Conservation (phyloP, 2,797 vertebrate genomes). For the Scolopax bukidnonensis region DNA sequence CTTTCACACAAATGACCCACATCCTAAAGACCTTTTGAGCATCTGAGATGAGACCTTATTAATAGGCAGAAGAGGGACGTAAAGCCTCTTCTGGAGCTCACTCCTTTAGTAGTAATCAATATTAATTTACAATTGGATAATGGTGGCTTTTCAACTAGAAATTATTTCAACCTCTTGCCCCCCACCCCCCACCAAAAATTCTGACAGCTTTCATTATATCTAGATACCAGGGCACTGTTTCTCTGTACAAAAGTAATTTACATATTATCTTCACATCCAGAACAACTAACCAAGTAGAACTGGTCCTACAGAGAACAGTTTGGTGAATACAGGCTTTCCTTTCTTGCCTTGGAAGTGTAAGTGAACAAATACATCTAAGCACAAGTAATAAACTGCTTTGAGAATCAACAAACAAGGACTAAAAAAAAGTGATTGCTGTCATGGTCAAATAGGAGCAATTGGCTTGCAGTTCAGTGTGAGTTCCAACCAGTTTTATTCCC, state of each 20-base stretch:
- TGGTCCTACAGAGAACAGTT: neutral
- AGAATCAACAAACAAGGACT: neutral
- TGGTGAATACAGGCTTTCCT: neutral
- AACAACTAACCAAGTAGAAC: neutral
- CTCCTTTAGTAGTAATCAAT: constrained; percentile 30
- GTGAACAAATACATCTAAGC: neutral
- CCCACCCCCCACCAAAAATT: accelerated
- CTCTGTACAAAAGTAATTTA: neutral
- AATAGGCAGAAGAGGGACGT: neutral
- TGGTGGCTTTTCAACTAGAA: neutral
- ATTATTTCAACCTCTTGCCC: neutral
- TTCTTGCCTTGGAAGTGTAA: neutral
- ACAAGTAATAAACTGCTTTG: neutral
- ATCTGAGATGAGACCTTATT: neutral
- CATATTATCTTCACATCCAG: neutral
- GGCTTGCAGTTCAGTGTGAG: neutral
- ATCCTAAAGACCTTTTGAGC: neutral
- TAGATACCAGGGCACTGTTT: neutral
- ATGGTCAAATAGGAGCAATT: neutral
- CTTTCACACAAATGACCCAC: neutral
- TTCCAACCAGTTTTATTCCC: neutral
- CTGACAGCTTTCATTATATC: neutral
- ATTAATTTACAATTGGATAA: constrained; percentile 10
- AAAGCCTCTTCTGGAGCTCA: neutral
- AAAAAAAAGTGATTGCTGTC: neutral